Conservation (phyloP, 37 sponge, comb jelly and placozoan species). For the Chondrilla cf. caribensis region DNA sequence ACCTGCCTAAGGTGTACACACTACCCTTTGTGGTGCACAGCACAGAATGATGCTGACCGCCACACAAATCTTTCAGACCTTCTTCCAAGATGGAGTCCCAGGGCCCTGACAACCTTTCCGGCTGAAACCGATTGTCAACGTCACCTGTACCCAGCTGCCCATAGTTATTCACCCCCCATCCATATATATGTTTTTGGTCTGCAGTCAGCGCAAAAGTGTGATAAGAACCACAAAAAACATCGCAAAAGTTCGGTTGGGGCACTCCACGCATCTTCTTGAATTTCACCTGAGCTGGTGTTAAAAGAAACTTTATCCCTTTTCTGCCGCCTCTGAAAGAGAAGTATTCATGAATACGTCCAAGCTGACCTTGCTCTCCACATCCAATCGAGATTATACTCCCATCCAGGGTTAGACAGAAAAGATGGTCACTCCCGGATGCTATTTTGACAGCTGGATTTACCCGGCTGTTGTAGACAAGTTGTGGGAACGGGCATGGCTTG, state of each 20-base stretch:
- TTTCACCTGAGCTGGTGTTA: constrained; percentile 62
- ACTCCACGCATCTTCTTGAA: constrained; percentile 24
- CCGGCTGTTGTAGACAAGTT: constrained; percentile 36
- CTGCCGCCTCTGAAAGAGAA: constrained; percentile 87
- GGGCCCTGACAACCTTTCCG: constrained; percentile 38
- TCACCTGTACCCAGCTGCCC: constrained; percentile 86
- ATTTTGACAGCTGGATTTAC: constrained; percentile 55
- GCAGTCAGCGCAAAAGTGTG: constrained; percentile 76
- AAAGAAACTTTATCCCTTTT: constrained; percentile 62
- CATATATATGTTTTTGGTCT: constrained; percentile 47
- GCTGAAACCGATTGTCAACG: constrained; percentile 35
- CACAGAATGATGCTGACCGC: constrained; percentile 89
- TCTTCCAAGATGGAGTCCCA: constrained; percentile 26
- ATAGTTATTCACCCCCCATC: constrained; percentile 95
- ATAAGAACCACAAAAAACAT: constrained; percentile 84
- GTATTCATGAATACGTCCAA: constrained; percentile 88
- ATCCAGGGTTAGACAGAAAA: constrained; percentile 73
- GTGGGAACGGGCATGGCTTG: constrained; percentile 33
- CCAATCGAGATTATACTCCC: constrained; percentile 76
- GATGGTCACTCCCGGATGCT: constrained; percentile 84
- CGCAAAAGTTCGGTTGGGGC: constrained; percentile 42
- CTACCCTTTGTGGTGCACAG: constrained; percentile 62
- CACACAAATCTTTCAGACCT: constrained; percentile 26
- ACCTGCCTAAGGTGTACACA: constrained; percentile 80
- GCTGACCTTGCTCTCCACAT: constrained; percentile 94